Evolutionary conservation across 2,888 invertebrate genomes (phyloP), one percentile per base, ranked within the genome.

Genomic region (Hesperia comma): DNA sequence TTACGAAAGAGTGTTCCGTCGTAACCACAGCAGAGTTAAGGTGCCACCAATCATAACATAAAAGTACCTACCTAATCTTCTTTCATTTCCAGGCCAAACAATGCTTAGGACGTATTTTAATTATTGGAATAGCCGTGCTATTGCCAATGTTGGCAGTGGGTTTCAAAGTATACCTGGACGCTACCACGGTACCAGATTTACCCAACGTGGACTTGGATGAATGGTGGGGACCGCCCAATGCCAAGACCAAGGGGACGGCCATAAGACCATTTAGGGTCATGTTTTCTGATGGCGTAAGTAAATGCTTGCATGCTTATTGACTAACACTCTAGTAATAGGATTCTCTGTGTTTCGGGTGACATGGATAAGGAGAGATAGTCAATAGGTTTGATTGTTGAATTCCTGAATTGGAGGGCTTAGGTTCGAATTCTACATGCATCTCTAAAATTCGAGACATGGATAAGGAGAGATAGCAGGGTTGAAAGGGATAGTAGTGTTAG

Each of bases 201-300:
- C 91, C 91, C 0, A 62, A 76, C 4, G 21, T 90, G 0, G 85
- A 90, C 63, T 67, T 87, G 2, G 72, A 88, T 2, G 76, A 71
- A 6, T 85, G 85, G 82, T 92, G 92, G 92, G 90, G 90, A 0
- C 78, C 82, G 0, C 81, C 81, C 32, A 71, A 75, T 0, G 80
- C 77, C 0, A 77, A 63, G 10, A 69, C 61, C 37, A 12, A 37
- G 12, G 2, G 94, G 95, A 89, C 86, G 0, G 86, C 92, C 1
- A 93, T 96, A 33, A 90, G 93, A 67, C 94, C 94, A 0, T 96
- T 94, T 73, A 93, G 93, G 78, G 93, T 95, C 53, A 81, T 94
- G 5, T 91, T 95, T 66, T 80, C 94, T 3, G 93, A 94, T 73
- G 86, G 94, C 80, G 95, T 95, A 80, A 91, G 90, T 87, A 61